Evolutionary conservation across 2,888 invertebrate genomes (phyloP).

Genomic region (Cactoblastis cactorum): DNA sequence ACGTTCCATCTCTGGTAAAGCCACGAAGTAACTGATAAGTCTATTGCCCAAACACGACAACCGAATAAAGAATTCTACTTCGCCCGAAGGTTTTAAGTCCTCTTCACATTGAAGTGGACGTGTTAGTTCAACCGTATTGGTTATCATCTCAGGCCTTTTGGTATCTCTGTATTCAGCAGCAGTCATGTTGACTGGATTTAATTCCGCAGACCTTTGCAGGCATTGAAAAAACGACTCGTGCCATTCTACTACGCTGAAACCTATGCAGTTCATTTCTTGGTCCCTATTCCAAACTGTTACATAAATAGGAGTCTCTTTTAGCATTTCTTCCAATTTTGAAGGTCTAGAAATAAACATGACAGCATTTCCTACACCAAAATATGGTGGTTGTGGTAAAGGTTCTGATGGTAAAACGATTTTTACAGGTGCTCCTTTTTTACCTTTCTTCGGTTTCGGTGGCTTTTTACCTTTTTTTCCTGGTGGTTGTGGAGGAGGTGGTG

Average conservation of each 20-base stretch:
- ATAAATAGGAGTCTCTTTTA: slow-evolving; percentile 60
- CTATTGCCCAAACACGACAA: slow-evolving; percentile 63
- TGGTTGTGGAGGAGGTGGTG: slow-evolving; percentile 63
- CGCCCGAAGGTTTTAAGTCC: slow-evolving; percentile 65
- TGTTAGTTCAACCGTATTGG: slow-evolving; percentile 58
- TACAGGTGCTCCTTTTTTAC: slow-evolving; percentile 36
- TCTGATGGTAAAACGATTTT: slow-evolving; percentile 62
- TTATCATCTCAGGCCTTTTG: slow-evolving; percentile 53
- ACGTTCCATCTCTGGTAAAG: slow-evolving; percentile 70
- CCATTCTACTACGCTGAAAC: slow-evolving; percentile 61
- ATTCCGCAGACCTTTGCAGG: slow-evolving; percentile 46
- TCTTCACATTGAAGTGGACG: slow-evolving; percentile 64
- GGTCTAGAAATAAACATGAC: slow-evolving; percentile 67
- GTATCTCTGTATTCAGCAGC: slow-evolving; percentile 62
- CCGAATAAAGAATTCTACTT: slow-evolving; percentile 60
- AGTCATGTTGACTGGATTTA: slow-evolving; percentile 64
- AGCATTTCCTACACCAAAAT: slow-evolving; percentile 67
- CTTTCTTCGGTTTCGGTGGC: slow-evolving; percentile 42
- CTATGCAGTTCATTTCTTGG: slow-evolving; percentile 60
- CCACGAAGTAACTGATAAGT: slow-evolving; percentile 57
- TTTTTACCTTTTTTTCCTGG: slow-evolving; percentile 44
- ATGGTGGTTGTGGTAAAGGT: slow-evolving; percentile 68
- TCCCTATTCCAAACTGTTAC: slow-evolving; percentile 72
- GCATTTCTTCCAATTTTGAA: slow-evolving; percentile 55
- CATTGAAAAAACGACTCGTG: slow-evolving; percentile 61